phyloP scores from a whole-genome alignment of 2,888 invertebrate genomes.

The Parthenolecanium corni region DNA sequence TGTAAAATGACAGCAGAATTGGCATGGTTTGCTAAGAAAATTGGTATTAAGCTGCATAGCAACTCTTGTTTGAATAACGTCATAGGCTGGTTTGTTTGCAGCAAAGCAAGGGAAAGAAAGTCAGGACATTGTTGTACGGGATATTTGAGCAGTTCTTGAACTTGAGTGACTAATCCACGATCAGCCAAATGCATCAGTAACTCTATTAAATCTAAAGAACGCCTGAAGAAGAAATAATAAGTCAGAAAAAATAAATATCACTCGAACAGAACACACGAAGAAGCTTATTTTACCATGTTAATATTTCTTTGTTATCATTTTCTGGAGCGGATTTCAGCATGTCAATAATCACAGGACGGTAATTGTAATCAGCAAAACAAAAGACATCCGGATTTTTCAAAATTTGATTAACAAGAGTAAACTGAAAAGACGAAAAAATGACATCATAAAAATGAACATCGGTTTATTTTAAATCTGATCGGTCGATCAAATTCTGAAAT shows the following conservation, averaged over 20 bases:
- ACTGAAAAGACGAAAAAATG: constrained; percentile 39
- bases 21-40: constrained; percentile 89
- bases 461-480: neutral
- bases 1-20: constrained; percentile 94
- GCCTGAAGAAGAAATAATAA: constrained; percentile 39
- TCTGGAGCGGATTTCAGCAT: constrained; percentile 89
- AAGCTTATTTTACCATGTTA: constrained; percentile 56
- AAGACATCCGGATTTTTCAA: constrained; percentile 87
- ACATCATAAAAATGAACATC: neutral
- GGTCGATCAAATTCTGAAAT: too few species aligned
- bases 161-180: constrained; percentile 67
- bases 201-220: constrained; percentile 83
- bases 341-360: constrained; percentile 73
- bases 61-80: constrained; percentile 73
- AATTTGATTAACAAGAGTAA: constrained; percentile 75
- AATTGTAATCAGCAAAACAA: constrained; percentile 84
- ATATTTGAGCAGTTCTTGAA: constrained; percentile 80
- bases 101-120: constrained; percentile 72
- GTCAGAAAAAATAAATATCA: neutral
- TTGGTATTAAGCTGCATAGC: constrained; percentile 74
- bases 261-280: neutral
- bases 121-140: constrained; percentile 91
- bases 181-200: constrained; percentile 76
- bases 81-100: constrained; percentile 74
- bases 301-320: constrained; percentile 83